These are phyloP conservation scores for Bettongia penicillata DNA, from an alignment of 2,113 vertebrate species.

Conservation along the genomic window DNA sequence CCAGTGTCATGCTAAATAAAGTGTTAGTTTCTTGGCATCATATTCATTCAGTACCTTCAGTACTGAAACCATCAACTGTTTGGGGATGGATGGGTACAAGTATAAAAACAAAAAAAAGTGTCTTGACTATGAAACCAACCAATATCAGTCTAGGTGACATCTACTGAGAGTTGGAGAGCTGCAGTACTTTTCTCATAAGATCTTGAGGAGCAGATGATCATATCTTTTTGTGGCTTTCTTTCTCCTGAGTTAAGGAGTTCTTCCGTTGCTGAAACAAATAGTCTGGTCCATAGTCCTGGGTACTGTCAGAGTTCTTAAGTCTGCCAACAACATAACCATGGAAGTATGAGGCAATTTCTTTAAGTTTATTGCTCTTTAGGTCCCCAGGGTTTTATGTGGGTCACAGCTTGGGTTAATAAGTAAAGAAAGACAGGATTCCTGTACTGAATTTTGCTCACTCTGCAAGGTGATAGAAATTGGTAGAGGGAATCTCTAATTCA, in stretches of 20 bases:
- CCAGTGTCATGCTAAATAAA: not conserved
- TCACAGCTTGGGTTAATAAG: rapidly evolving
- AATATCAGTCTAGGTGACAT: not conserved
- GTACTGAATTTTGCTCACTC: not conserved
- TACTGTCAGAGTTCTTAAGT: constrained; percentile 21
- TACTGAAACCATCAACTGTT: not conserved
- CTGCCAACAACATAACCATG: constrained; percentile 27
- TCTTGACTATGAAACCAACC: not conserved
- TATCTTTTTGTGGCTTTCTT: not conserved
- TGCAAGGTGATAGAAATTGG: not conserved
- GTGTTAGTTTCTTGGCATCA: not conserved
- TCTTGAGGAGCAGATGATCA: rapidly evolving
- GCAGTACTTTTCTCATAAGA: not conserved
- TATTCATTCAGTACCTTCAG: not conserved
- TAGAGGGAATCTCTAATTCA: rapidly evolving
- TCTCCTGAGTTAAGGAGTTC: constrained; percentile 52
- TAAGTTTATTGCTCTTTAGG: not conserved
- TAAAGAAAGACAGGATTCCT: not conserved
- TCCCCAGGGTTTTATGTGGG: not conserved
- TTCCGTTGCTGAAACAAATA: constrained; percentile 33
- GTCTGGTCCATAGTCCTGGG: not conserved
- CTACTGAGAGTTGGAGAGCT: not conserved
- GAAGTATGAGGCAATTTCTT: not conserved
- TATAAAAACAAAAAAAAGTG: not conserved
- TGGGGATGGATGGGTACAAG: not conserved